Conservation (phyloP, 1,140 invertebrate genomes). For the Arion vulgaris region DNA sequence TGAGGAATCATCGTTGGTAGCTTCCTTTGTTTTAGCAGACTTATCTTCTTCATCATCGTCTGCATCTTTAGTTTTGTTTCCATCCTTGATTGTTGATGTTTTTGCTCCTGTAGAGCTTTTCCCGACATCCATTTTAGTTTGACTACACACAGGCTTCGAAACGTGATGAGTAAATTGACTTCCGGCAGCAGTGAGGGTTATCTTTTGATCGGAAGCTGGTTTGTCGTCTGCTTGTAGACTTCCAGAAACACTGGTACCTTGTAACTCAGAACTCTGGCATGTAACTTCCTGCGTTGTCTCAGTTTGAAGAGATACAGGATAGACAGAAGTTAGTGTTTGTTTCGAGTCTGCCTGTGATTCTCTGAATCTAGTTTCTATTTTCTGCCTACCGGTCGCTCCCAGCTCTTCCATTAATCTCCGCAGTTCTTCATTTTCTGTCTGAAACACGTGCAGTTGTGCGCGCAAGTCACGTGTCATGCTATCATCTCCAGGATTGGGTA, state of each 20-base stretch:
- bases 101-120: not conserved
- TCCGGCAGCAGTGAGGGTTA: not conserved
- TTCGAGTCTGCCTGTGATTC: not conserved
- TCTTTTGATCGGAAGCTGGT: not conserved
- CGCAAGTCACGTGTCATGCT: constrained; percentile 64
- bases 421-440: constrained; percentile 43
- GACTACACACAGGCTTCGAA: not conserved
- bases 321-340: not conserved
- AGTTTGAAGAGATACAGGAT: not conserved
- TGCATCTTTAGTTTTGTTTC: not conserved
- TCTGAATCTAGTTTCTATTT: not conserved
- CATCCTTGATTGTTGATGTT: not conserved
- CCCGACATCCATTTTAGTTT: not conserved
- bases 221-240: not conserved
- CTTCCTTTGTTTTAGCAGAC: not conserved
- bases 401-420: constrained; percentile 19
- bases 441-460: constrained; percentile 41
- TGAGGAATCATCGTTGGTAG: not conserved
- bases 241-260: not conserved
- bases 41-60: not conserved
- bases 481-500: constrained; percentile 43
- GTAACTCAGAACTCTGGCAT: not conserved
- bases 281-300: not conserved
- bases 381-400: not conserved
- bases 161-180: not conserved